These are phyloP conservation scores for Ceratosolen solmsi DNA, from an alignment of 1,140 invertebrate species.

Conservation along the genomic window DNA sequence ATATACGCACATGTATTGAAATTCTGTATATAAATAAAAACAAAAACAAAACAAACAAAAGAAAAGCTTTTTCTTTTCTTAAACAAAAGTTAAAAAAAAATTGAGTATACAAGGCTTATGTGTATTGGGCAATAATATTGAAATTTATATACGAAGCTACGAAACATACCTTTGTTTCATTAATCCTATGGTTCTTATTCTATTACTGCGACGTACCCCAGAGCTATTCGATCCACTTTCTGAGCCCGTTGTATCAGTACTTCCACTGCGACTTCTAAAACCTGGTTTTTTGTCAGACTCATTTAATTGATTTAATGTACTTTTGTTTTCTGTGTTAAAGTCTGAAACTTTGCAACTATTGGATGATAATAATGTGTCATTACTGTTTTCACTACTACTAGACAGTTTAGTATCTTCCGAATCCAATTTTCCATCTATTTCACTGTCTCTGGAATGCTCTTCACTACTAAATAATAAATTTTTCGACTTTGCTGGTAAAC, in stretches of 20 bases:
- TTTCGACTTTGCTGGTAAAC: conserved; percentile 31
- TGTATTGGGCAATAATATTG: too few relatives aligned
- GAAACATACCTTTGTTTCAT: conserved; percentile 66
- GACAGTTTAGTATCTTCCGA: conserved; percentile 68
- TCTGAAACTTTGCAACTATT: conserved; percentile 62
- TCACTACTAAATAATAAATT: conserved; percentile 53
- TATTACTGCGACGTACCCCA: conserved; percentile 70
- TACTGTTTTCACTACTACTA: conserved; percentile 70
- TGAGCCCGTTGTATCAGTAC: conserved; percentile 68
- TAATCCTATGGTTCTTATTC: conserved; percentile 70
- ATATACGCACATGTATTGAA: too few relatives aligned
- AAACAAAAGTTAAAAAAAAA: too few relatives aligned
- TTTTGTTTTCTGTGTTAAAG: conserved; percentile 59
- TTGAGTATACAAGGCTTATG: too few relatives aligned
- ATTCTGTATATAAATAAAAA: too few relatives aligned
- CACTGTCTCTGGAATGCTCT: conserved; percentile 64
- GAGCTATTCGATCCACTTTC: conserved; percentile 71
- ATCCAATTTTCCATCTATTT: conserved; percentile 64
- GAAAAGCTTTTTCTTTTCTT: too few relatives aligned
- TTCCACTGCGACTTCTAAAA: conserved; percentile 68
- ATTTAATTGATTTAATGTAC: conserved; percentile 50
- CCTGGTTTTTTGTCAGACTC: conserved; percentile 65
- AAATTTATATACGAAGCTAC: too few relatives aligned
- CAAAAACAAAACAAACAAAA: too few relatives aligned
- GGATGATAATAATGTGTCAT: conserved; percentile 65